Conservation (phyloP, 2,888 invertebrate genomes). For the Hydropsyche betteni region DNA sequence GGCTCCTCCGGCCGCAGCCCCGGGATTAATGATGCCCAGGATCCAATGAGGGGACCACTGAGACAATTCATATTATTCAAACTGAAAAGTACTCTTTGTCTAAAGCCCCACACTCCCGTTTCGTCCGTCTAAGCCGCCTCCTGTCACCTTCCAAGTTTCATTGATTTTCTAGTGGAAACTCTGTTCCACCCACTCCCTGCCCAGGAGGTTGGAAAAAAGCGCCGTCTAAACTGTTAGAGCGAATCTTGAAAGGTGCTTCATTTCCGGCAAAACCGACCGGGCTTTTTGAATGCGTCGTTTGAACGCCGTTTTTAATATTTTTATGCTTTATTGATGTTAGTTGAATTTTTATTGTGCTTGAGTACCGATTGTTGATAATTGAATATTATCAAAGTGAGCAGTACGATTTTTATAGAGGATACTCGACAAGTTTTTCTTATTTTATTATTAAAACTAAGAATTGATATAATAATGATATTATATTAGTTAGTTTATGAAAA, state of each 20-base stretch:
- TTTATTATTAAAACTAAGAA: too few relatives aligned
- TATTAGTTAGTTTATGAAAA: too few relatives aligned
- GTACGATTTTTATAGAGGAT: too few relatives aligned
- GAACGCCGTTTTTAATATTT: neutral
- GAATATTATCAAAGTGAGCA: too few relatives aligned
- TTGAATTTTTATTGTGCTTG: too few relatives aligned
- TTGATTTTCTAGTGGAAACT: conserved; percentile 16
- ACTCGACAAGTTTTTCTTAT: too few relatives aligned
- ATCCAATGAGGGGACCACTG: conserved; percentile 50
- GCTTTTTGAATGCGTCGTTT: conserved; percentile 20
- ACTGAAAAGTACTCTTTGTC: conserved; percentile 41
- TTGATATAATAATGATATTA: too few relatives aligned
- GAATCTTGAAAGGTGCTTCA: conserved; percentile 25
- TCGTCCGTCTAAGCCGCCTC: neutral
- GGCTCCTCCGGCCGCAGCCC: conserved; percentile 36
- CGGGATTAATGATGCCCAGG: conserved; percentile 51
- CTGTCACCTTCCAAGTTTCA: conserved; percentile 21
- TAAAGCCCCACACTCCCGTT: neutral
- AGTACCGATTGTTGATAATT: too few relatives aligned
- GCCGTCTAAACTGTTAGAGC: conserved; percentile 9
- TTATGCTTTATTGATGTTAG: too few relatives aligned
- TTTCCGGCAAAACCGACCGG: conserved; percentile 11
- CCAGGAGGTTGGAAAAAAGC: conserved; percentile 5
- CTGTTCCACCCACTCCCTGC: neutral
- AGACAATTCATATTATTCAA: conserved; percentile 52